These are phyloP conservation scores for Natator depressus DNA, from an alignment of 2,113 vertebrate species.

Conservation along the genomic window DNA sequence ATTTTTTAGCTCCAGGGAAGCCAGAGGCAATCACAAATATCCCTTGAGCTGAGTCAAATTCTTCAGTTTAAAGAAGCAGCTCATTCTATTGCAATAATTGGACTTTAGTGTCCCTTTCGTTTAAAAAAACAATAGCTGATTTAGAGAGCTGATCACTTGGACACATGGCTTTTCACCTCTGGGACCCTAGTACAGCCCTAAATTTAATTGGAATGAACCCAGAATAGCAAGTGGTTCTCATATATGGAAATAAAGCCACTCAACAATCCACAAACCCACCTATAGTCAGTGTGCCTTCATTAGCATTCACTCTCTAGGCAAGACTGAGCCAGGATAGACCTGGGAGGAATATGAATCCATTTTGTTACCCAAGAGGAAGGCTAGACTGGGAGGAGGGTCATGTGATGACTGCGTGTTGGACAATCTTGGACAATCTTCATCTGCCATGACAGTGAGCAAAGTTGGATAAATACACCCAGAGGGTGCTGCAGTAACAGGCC, in stretches of 20 bases:
- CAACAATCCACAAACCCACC: background rate
- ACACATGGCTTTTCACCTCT: conserved; percentile 36
- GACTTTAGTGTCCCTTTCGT: conserved; percentile 73
- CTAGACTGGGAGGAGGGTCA: background rate
- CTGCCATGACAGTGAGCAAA: fast-evolving
- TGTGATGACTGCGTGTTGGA: background rate
- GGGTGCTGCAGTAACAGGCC: background rate
- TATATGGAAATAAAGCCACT: background rate
- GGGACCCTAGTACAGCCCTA: conserved; percentile 3
- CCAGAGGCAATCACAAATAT: conserved; percentile 76
- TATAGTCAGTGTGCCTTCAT: background rate
- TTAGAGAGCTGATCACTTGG: conserved; percentile 39
- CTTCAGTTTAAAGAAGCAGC: conserved; percentile 71
- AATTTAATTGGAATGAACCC: conserved; percentile 34
- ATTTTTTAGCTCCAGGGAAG: conserved; percentile 76
- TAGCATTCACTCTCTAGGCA: background rate
- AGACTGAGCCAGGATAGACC: background rate
- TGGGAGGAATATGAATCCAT: background rate
- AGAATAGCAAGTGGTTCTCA: conserved; percentile 10
- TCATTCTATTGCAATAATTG: conserved; percentile 68
- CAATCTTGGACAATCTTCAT: background rate
- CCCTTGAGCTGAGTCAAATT: conserved; percentile 75
- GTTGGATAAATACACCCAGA: background rate
- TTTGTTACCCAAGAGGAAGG: background rate
- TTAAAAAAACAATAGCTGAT: conserved; percentile 67